phyloP scores from a whole-genome alignment of 2,113 vertebrate species.

The Nyctibius bracteatus region DNA sequence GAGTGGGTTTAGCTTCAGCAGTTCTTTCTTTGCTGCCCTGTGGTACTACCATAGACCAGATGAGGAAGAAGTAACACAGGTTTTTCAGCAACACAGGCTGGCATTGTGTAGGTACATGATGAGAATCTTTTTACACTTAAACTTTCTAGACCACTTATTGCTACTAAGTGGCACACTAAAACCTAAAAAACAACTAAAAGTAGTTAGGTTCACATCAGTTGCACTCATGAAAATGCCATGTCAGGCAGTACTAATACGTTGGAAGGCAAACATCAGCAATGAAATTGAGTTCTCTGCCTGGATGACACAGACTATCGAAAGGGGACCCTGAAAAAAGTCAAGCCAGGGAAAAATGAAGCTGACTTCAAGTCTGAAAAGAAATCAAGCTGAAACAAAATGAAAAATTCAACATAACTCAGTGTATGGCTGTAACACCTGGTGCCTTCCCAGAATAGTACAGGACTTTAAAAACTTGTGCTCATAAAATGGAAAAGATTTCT shows the following conservation, averaged over 20 bases:
- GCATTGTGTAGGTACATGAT: neutral
- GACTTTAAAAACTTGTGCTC: neutral
- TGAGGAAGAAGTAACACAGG: neutral
- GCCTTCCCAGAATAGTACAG: neutral
- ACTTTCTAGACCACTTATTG: neutral
- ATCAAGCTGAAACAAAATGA: neutral
- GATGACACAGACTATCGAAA: neutral
- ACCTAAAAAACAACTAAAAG: neutral
- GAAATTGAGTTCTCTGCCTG: neutral
- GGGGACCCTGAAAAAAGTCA: neutral
- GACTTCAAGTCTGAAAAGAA: neutral
- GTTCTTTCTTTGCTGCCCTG: neutral
- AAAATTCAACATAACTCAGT: neutral
- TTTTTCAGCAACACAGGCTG: neutral
- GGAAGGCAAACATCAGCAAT: neutral
- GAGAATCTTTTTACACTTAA: neutral
- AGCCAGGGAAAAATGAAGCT: neutral
- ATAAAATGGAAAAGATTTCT: neutral
- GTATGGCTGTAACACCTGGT: neutral
- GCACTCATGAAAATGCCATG: accelerated
- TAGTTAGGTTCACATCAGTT: neutral
- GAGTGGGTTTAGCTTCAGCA: neutral
- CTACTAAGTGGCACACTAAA: neutral
- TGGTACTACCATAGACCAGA: neutral
- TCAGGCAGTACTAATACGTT: neutral